A percentile compares a stretch with the other conserved stretches of the same genome.
Evolutionary conservation across 2,113 vertebrate species (phyloP).

Genomic region (Tachuris rubrigastra): DNA sequence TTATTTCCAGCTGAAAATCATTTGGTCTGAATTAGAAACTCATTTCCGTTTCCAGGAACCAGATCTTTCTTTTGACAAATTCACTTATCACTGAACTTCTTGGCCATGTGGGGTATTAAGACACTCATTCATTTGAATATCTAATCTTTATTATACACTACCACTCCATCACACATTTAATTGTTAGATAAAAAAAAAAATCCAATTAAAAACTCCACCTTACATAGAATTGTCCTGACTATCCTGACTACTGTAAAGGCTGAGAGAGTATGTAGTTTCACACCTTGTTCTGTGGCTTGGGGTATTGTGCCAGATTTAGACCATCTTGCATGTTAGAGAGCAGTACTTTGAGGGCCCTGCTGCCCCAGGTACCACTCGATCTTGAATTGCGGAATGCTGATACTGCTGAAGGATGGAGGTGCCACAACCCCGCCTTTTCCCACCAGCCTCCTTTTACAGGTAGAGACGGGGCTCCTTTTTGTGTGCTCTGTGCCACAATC

Average conservation of each 20-base stretch:
- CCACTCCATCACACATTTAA: neutral
- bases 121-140: neutral
- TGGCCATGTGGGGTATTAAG: neutral
- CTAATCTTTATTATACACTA: neutral
- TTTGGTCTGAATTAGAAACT: slow-evolving; percentile 32
- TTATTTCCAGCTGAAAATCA: slow-evolving; percentile 5
- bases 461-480: accelerated
- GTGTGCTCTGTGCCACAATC: neutral
- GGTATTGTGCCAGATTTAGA: neutral
- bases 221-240: neutral
- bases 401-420: neutral
- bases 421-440: neutral
- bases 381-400: accelerated
- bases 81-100: neutral
- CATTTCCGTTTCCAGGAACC: neutral
- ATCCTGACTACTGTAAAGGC: neutral
- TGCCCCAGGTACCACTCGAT: accelerated
- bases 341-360: neutral
- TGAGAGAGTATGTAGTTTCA: neutral
- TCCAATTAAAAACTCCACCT: too few relatives aligned
- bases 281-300: neutral
- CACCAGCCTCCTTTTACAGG: neutral
- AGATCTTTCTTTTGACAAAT: neutral
- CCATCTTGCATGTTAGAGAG: too few relatives aligned
- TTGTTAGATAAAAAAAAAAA: neutral